phyloP scores from a whole-genome alignment of 1,140 invertebrate species.

The Heliconius melpomene region DNA sequence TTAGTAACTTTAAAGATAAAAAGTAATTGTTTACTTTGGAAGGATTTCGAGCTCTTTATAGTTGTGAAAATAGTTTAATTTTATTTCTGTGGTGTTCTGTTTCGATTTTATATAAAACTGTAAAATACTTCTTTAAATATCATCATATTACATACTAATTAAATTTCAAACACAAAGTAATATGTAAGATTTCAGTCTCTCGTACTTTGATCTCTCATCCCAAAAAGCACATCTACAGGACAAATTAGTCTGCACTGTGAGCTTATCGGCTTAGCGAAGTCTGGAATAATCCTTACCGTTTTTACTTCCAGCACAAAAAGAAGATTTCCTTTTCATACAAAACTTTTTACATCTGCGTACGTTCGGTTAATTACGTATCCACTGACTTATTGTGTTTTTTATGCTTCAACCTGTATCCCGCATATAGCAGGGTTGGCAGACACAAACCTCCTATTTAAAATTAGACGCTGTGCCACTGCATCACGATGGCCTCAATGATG shows the following conservation, averaged over 20 bases:
- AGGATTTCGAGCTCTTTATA: no score
- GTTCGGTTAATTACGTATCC: not conserved
- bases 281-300: not conserved
- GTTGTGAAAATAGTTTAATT: no score
- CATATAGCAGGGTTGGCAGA: no score
- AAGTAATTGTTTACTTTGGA: no score
- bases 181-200: constrained; percentile 4
- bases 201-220: not conserved
- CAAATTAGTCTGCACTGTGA: not conserved
- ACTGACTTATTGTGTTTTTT: not conserved
- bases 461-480: no score
- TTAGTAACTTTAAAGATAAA: no score
- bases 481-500: no score
- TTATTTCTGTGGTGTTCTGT: no score
- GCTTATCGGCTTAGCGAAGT: not conserved
- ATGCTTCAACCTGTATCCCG: no score
- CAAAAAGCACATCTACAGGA: not conserved
- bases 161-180: not conserved
- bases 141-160: not conserved
- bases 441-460: no score
- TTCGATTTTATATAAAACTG: no score
- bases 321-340: not conserved
- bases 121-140: not conserved
- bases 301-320: constrained; percentile 3
- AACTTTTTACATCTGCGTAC: not conserved